Conservation (phyloP, 2,113 vertebrate genomes). For the Cygnus atratus region DNA sequence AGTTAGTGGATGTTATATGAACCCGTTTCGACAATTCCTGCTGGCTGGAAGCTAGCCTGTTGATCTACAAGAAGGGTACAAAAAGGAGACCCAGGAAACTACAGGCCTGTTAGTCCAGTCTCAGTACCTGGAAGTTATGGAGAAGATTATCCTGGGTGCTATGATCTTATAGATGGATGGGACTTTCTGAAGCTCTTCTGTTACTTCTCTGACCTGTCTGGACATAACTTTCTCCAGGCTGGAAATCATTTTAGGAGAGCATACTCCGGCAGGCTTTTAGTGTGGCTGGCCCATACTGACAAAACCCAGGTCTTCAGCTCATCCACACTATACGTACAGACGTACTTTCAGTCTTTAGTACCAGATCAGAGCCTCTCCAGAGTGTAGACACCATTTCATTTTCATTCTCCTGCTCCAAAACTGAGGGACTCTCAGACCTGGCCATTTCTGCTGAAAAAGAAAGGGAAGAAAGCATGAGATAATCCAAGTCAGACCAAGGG, state of each 20-base stretch:
- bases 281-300: neutral
- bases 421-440: neutral
- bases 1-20: neutral
- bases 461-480: neutral
- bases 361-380: neutral
- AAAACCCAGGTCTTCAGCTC: neutral
- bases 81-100: neutral
- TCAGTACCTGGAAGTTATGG: neutral
- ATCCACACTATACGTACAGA: neutral
- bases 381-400: neutral
- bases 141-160: neutral
- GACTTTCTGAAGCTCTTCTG: neutral
- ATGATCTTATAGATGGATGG: neutral
- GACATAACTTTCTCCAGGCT: neutral
- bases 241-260: neutral
- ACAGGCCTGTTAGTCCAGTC: neutral
- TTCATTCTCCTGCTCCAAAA: neutral
- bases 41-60: too few relatives aligned
- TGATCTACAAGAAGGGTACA: too few relatives aligned
- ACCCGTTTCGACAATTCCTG: neutral
- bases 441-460: neutral
- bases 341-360: neutral
- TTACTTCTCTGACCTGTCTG: neutral
- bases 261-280: neutral
- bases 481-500: neutral